Evolutionary conservation across 2,113 vertebrate genomes (phyloP), one percentile per base, ranked within the genome.

Genomic region (Trichechus manatus): DNA sequence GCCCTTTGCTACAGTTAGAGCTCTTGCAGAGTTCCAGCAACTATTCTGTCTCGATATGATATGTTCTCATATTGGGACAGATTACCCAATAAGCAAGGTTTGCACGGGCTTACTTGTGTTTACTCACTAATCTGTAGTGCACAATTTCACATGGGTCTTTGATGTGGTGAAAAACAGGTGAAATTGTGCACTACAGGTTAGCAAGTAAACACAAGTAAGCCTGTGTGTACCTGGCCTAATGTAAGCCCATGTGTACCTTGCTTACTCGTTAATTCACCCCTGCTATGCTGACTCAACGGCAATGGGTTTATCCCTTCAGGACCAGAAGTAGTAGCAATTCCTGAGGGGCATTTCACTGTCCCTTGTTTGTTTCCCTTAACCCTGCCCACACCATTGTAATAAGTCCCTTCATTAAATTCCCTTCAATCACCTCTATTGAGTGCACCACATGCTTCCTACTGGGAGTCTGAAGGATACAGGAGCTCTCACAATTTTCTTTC

Each of bases 321-420:
- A 66, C 33, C 86, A 14, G 14, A 82, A 94, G 27, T 39, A 15
- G n/a, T 56, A 85, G 9, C 64, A 87, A 61, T 23, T 75, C 44
- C 56, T 59, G 70, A 8, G 44, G 6, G 39, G 22, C 23, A 25
- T 53, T 94, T 92, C 9, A 10, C 50, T 42, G 27, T 17, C 39
- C 53, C 23, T 94, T 87, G 25, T 27, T 91, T 74, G 82, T 96
- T 78, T 94, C 68, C 39, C 39, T 87, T 88, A 92, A 82, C 23
- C 6, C 42, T 89, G 61, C 59, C 44, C 33, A 80, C 19, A 64
- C 31, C n/a, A 25, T 50, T 86, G 9, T 72, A 77, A 87, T 82
- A 93, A 68, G 36, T 23, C 9, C 33, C 31, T 78, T 86, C 47
- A 88, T 72, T 72, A 68, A 88, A 56, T 77, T 72, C 14, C n/a